Evolutionary conservation across 2,888 invertebrate genomes (phyloP), one percentile per base, ranked within the genome.

Genomic region (Globia sparganii): DNA sequence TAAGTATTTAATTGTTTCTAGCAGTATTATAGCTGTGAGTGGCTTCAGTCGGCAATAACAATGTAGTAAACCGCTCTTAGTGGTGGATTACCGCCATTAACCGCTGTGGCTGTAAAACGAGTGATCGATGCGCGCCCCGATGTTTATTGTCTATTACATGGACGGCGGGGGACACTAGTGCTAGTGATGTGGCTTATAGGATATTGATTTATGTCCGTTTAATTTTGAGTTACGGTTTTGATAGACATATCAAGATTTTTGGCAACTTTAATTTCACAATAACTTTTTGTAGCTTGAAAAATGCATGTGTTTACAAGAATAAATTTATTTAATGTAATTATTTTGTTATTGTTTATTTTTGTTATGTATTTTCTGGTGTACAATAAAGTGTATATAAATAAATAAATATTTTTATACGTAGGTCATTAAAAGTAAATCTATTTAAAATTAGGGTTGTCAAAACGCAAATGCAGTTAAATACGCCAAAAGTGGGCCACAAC

Each of bases 61-160:
- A 89, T 89, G 93, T 91, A 93, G 92, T 95, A 95, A 95, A 95
- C 92, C 93, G 91, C 90, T 91, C 92, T 94, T 93, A 93, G 93
- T 92, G 92, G 93, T 92, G 95, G 95, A 96, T 96, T 96, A 96
- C 95, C 92, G 94, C 93, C 92, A 95, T 96, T 95, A 96, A 94
- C 94, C 91, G 90, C 67, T 88, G 90, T 90, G 92, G 95, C 91
- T 94, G 94, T 96, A 95, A 95, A 95, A 92, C 93, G 92, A 88
- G 91, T 94, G 95, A 95, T 96, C 93, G 94, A 95, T 94, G 94
- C 92, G 88, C 92, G 87, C 91, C 92, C 91, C 90, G 80, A 92
- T 93, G 93, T 93, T 94, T 93, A 93, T 92, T 92, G 92, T 92
- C 93, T 88, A 91, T 91, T 91, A 89, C 89, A 89, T 88, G 91